A percentile compares a stretch with the other conserved stretches of the same genome.
These are phyloP conservation scores for Pocillopora meandrina DNA, from an alignment of 92 coral and sea anemone genomes.

Conservation along the genomic window DNA sequence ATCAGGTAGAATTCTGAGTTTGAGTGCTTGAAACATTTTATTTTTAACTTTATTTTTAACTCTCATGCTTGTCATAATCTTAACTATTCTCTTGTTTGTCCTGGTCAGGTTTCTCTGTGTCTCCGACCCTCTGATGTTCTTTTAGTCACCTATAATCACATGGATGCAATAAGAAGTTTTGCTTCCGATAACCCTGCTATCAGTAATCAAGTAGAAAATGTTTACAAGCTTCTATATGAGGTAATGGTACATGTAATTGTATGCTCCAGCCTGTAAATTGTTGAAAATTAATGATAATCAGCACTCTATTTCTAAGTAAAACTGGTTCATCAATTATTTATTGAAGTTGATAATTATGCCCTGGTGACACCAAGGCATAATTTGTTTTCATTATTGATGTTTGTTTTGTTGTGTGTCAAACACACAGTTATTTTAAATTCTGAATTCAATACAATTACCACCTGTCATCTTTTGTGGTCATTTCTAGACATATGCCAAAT, in stretches of 20 bases:
- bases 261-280: too few relatives aligned
- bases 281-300: too few relatives aligned
- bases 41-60: not conserved
- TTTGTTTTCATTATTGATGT: too few relatives aligned
- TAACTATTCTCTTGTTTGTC: not conserved
- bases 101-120: conserved; percentile 79
- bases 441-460: too few relatives aligned
- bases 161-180: conserved; percentile 97
- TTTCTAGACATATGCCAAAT: conserved; percentile 80
- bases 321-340: too few relatives aligned
- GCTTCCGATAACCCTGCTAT: conserved; percentile 93
- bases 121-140: conserved; percentile 91
- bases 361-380: too few relatives aligned
- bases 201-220: conserved; percentile 97
- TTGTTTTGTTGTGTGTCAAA: too few relatives aligned
- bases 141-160: conserved; percentile 91
- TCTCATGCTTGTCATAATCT: not conserved
- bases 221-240: conserved; percentile 88
- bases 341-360: too few relatives aligned
- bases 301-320: too few relatives aligned
- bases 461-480: not conserved
- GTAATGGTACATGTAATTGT: conserved; percentile 23
- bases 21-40: not conserved
- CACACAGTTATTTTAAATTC: too few relatives aligned
- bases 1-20: conserved; percentile 69